A percentile compares a stretch with the other conserved stretches of the same genome.
Conservation (phyloP, 2,113 vertebrate species). For the Toxotes chatareus region DNA sequence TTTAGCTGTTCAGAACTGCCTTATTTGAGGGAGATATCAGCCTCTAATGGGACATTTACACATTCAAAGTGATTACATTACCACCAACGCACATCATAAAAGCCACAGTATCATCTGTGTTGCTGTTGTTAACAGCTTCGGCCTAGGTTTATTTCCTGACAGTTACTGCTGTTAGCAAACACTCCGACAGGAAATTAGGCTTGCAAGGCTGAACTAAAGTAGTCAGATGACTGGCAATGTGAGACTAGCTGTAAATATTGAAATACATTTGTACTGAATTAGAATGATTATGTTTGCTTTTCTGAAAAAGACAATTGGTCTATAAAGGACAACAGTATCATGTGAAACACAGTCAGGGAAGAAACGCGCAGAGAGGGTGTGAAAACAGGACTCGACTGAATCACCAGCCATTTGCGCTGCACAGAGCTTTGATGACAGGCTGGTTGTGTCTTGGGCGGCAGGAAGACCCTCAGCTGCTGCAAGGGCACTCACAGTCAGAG, state of each 20-base stretch:
- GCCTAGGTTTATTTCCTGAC: not conserved
- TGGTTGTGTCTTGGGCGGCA: not conserved
- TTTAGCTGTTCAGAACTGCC: not conserved
- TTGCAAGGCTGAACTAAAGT: not conserved
- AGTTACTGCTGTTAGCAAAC: constrained; percentile 10
- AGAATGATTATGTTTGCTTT: not conserved
- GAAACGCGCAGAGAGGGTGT: not conserved
- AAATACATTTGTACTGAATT: constrained; percentile 4
- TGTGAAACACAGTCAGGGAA: not conserved
- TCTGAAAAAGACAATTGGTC: not conserved
- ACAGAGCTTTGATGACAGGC: constrained; percentile 32
- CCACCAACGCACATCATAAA: not conserved
- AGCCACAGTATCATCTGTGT: not conserved
- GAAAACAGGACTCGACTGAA: not conserved
- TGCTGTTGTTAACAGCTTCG: not conserved
- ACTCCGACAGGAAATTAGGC: constrained; percentile 23
- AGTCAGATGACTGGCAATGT: not conserved
- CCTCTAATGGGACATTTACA: no score
- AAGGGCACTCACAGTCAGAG: constrained; percentile 26
- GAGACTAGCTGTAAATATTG: not conserved
- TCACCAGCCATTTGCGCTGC: constrained; percentile 3
- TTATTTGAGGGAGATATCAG: not conserved
- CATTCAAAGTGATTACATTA: no score
- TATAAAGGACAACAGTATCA: not conserved
- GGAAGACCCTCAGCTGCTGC: constrained; percentile 29